Percentiles rank a stretch among this genome's conserved stretches.
Evolutionary conservation across 2,113 vertebrate species (phyloP).

Genomic region (Oreotrochilus melanogaster): DNA sequence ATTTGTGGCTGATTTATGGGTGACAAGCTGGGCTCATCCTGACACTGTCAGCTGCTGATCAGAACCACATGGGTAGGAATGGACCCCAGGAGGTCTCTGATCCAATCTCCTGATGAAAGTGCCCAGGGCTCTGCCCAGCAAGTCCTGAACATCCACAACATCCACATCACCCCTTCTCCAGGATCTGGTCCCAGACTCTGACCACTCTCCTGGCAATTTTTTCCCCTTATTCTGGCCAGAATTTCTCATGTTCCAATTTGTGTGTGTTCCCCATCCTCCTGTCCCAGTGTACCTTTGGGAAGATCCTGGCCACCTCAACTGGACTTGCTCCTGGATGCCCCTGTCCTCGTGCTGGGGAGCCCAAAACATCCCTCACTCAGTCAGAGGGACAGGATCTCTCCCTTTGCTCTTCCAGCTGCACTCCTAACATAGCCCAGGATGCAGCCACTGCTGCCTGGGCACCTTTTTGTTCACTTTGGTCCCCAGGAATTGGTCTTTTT

Average conservation of each 20-base stretch:
- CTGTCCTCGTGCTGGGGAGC: background rate
- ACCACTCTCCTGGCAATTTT: background rate
- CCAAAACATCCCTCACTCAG: background rate
- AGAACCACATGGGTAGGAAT: rapidly evolving
- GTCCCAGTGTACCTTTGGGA: background rate
- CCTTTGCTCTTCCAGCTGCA: too few relatives aligned
- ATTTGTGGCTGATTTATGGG: background rate
- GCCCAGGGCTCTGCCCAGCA: background rate
- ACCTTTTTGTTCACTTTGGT: background rate
- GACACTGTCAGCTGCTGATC: rapidly evolving
- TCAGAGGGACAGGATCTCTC: background rate
- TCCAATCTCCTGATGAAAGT: background rate
- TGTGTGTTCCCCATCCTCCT: background rate
- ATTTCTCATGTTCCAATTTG: background rate
- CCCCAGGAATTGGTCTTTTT: background rate
- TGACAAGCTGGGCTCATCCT: background rate
- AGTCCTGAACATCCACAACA: background rate
- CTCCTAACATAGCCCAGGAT: background rate
- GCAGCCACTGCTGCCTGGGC: background rate
- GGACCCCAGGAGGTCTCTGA: background rate
- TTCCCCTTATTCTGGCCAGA: background rate
- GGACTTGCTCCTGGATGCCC: background rate
- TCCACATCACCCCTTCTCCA: background rate
- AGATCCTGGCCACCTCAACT: background rate
- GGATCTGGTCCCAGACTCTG: background rate